Evolutionary conservation across 2,113 vertebrate genomes (phyloP).

Genomic region (cattle (Bos taurus)): ARS-UCD2.0 NC_037336.1:48014001-48014500

Average conservation of each 20-base stretch:
- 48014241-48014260: conserved; percentile 51
- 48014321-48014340: not conserved
- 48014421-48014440: not conserved
- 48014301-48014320: conserved; percentile 23
- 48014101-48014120: conserved; percentile 76
- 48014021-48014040: conserved; percentile 83
- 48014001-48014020: conserved; percentile 93
- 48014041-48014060: conserved; percentile 75
- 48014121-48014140: conserved; percentile 56
- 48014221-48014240: not conserved
- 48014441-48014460: not conserved
- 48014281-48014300: not conserved
- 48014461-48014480: conserved; percentile 28
- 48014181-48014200: conserved; percentile 11
- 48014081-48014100: conserved; percentile 82
- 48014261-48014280: not conserved
- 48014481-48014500: not conserved
- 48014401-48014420: not conserved
- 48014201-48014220: not conserved
- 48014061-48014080: conserved; percentile 83
- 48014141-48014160: conserved; percentile 46
- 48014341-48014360: not conserved
- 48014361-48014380: not conserved
- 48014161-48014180: conserved; percentile 14
- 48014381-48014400: not conserved